Evolutionary conservation across 2,797 vertebrate species (phyloP), one percentile per base, ranked within the genome.

Genomic region (Amphiprion clarkii): DNA sequence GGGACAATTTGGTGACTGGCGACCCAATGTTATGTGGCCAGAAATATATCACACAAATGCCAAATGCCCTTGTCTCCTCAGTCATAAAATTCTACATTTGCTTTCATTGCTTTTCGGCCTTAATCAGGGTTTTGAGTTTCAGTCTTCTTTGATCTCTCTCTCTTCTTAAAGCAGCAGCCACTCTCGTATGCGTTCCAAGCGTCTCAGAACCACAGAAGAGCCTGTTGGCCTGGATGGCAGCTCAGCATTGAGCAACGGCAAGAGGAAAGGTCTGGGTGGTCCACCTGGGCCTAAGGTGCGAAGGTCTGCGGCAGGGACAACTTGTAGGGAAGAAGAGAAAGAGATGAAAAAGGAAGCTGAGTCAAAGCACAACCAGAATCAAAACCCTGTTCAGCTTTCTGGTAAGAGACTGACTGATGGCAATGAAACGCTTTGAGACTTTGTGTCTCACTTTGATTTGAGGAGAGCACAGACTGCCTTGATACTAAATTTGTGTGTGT

Each of bases 181-280:
- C 51, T 90, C 87, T 71, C 95, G 95, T 82, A 96, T 97, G 90
- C 94, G 92, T 87, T 97, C 96, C 90, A 99, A 97, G 93, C 96
- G 95, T 74, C 95, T 96, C 90, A 96, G 96, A 93, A 94, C 95
- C 78, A 93, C 93, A 67, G 95, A 96, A 83, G 94, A 95, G 86
- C 91, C 91, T 0, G 85, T 89, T 75, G 94, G 62, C 79, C 74
- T 94, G 84, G 94, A 95, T 46, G 67, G 76, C n/a, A 76, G 74
- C 84, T 87, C 73, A 5, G 42, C 68, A 0, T 56, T 90, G 46
- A 82, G 62, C 65, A 71, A 82, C 81, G 84, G 70, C 66, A 92
- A 89, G 85, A 92, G 85, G 80, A 92, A 87, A 88, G 86, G 80
- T 51, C 85, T 78, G 7, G 62, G 71, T 13, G 87, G 87, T 84